Base-by-base conservation (phyloP, 1,140 invertebrate species). In the Lepidurus arcticus region DNA sequence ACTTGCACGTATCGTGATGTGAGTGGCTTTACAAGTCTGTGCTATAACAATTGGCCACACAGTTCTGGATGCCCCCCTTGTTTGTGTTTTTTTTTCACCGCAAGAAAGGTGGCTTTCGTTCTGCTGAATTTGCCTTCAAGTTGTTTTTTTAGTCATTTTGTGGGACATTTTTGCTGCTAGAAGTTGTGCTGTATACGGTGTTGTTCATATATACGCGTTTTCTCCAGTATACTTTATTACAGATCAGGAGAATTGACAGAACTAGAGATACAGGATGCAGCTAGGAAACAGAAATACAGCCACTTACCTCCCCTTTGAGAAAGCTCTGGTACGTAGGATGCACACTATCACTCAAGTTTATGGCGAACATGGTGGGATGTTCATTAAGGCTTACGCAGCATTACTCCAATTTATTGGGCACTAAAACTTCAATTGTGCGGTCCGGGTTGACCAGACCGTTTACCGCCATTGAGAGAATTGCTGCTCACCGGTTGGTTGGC, bases 61-160 rank as follows among this genome's bases (percentile, higher is more conserved):
- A 65, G 21, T 11, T 47, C 16, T 13, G 16, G 16, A 13, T 21
- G 16, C 53, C 16, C 21, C 47, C 21, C 13, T 65, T 65, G 53
- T n/a, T 16, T 21, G 53, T 16, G 45, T 16, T 47, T 65, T 65
- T 65, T 65, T 16, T n/a, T 65, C 53, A 21, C 53, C 16, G 21
- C 16, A 21, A 13, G 21, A 65, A 65, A 65, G 13, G 21, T 7
- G 16, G 16, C 16, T 65, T 65, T 65, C 53, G 53, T 65, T 65
- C 21, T 65, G 53, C 53, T 65, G 53, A 65, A 65, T 65, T 65
- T 65, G 53, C 53, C 53, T 65, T 65, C 53, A 65, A 65, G 21
- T 65, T 13, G 53, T 13, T 65, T 34, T 65, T 65, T 65, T 65
- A 65, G 53, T 65, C 53, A 65, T 16, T 16, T n/a, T 65, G 53